Evolutionary conservation across 2,797 vertebrate genomes (phyloP).

Genomic region (Pangasius larnaudii): DNA sequence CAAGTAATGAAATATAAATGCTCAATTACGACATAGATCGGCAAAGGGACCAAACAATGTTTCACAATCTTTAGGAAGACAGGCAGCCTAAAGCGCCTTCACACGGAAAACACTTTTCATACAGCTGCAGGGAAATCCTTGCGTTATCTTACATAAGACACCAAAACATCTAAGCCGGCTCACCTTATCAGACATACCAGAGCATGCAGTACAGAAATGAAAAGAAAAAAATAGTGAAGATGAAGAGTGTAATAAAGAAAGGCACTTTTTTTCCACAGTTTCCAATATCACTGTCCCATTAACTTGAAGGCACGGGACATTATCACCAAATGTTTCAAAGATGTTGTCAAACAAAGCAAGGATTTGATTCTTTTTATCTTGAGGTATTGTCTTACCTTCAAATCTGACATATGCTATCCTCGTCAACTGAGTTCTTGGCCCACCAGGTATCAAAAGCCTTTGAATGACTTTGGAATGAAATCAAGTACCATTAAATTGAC

Average conservation of each 20-base stretch:
- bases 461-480: conserved; percentile 68
- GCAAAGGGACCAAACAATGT: conserved; percentile 46
- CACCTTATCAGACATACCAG: conserved; percentile 56
- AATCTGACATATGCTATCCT: conserved; percentile 73
- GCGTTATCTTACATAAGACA: conserved; percentile 19
- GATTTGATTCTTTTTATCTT: conserved; percentile 13
- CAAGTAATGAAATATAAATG: conserved; percentile 63
- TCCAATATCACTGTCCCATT: conserved; percentile 28
- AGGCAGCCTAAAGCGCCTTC: conserved; percentile 29
- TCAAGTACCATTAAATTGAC: conserved; percentile 35
- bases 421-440: conserved; percentile 73
- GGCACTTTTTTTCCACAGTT: conserved; percentile 57
- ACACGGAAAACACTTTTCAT: conserved; percentile 37
- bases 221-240: conserved; percentile 43
- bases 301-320: conserved; percentile 32
- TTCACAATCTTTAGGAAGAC: conserved; percentile 43
- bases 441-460: conserved; percentile 76
- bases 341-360: conserved; percentile 26
- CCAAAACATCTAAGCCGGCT: conserved; percentile 44
- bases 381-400: conserved; percentile 70
- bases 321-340: conserved; percentile 32
- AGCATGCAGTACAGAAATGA: conserved; percentile 47
- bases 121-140: conserved; percentile 40
- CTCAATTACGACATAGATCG: conserved; percentile 54
- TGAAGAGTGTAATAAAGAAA: conserved; percentile 33